A percentile compares a stretch with the other conserved stretches of the same genome.
phyloP scores from a whole-genome alignment of 2,888 invertebrate genomes.

The Erannis defoliaria region DNA sequence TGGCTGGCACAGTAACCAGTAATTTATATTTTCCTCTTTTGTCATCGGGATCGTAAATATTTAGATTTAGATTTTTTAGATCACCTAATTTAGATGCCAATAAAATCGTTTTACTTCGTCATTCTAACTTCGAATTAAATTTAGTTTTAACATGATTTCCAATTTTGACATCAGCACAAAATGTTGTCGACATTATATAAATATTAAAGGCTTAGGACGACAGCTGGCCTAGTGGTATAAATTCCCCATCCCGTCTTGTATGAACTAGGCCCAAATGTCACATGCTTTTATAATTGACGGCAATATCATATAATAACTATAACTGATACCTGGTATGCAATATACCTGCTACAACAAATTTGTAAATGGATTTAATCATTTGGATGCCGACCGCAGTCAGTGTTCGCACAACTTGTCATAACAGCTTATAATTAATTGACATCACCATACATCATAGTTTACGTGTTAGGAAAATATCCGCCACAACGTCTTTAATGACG shows the following conservation, averaged over 20 bases:
- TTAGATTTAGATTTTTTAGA: slow-evolving; percentile 11
- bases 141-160: neutral
- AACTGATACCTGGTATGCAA: neutral
- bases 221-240: too few relatives aligned
- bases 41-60: slow-evolving; percentile 19
- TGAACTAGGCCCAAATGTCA: too few relatives aligned
- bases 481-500: slow-evolving; percentile 50
- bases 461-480: slow-evolving; percentile 37
- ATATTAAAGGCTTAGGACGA: too few relatives aligned
- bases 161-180: slow-evolving; percentile 1
- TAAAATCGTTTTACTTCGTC: slow-evolving; percentile 12
- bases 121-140: neutral
- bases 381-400: neutral
- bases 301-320: neutral
- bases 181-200: neutral
- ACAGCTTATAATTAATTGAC: too few relatives aligned
- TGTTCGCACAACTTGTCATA: slow-evolving; percentile 2
- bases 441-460: too few relatives aligned
- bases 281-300: neutral
- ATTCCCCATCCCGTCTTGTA: too few relatives aligned
- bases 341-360: slow-evolving; percentile 3
- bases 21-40: slow-evolving; percentile 11
- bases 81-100: slow-evolving; percentile 19
- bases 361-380: slow-evolving; percentile 3
- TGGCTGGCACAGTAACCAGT: slow-evolving; percentile 7